These are phyloP conservation scores for Lepidurus apus DNA, from an alignment of 1,140 invertebrate genomes.

Conservation along the genomic window DNA sequence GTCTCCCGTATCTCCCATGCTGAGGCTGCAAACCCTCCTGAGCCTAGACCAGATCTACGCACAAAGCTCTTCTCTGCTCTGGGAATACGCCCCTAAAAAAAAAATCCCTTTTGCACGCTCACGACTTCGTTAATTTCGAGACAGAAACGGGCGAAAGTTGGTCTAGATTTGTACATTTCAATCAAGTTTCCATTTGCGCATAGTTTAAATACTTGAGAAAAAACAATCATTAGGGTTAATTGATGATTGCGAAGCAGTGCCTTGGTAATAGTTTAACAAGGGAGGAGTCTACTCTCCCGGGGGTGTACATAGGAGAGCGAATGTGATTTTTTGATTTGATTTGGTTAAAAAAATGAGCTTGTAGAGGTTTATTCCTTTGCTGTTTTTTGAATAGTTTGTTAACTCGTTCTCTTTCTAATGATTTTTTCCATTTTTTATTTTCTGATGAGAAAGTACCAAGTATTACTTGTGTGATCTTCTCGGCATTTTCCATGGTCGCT, in stretches of 20 bases:
- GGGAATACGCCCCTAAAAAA: slow-evolving; percentile 47
- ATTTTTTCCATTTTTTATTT: neutral
- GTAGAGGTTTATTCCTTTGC: slow-evolving; percentile 20
- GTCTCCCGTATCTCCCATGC: slow-evolving; percentile 29
- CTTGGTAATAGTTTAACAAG: neutral
- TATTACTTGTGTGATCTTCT: neutral
- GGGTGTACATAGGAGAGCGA: neutral
- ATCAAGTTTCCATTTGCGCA: slow-evolving; percentile 7
- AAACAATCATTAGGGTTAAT: neutral
- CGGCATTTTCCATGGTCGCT: neutral
- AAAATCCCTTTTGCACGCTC: neutral
- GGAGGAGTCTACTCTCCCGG: neutral
- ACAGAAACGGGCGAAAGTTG: slow-evolving; percentile 32
- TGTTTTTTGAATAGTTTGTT: slow-evolving; percentile 19
- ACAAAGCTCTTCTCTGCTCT: slow-evolving; percentile 57
- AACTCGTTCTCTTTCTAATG: neutral
- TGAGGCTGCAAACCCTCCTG: slow-evolving; percentile 39
- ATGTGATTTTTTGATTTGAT: slow-evolving; percentile 36
- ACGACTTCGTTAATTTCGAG: neutral
- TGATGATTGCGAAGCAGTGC: neutral
- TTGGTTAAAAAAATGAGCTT: slow-evolving; percentile 34
- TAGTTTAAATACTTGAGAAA: slow-evolving; percentile 1
- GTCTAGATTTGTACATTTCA: slow-evolving; percentile 30
- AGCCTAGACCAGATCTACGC: slow-evolving; percentile 50
- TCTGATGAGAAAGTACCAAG: slow-evolving; percentile 11